Percentiles rank a stretch among this genome's conserved stretches.
These are phyloP conservation scores for Hypsopygia costalis DNA, from an alignment of 2,888 invertebrate genomes.

Conservation along the genomic window DNA sequence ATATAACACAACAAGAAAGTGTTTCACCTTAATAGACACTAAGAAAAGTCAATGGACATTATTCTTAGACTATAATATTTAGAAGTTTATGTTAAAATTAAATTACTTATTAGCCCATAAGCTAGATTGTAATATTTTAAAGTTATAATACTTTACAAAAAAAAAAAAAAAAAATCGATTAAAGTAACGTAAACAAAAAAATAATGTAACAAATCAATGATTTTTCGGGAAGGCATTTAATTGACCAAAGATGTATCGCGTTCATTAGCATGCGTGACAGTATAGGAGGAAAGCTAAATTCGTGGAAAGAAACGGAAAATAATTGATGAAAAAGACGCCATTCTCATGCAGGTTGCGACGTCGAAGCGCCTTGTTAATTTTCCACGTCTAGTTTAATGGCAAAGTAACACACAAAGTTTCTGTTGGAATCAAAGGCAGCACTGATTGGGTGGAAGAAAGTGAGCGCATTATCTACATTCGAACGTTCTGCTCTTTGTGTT, in stretches of 20 bases:
- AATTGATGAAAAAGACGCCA: constrained; percentile 44
- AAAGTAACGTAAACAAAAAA: too few species aligned
- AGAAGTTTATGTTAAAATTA: too few species aligned
- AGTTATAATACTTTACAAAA: too few species aligned
- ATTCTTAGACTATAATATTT: too few species aligned
- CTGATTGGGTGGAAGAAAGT: constrained; percentile 43
- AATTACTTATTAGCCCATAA: too few species aligned
- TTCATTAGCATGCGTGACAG: constrained; percentile 46
- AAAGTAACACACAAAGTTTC: constrained; percentile 68
- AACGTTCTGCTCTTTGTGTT: background rate
- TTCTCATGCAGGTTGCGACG: constrained; percentile 63
- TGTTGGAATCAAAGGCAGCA: constrained; percentile 49
- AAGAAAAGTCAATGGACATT: too few species aligned
- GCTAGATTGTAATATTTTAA: too few species aligned
- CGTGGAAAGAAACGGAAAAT: constrained; percentile 32
- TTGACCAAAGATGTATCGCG: constrained; percentile 13
- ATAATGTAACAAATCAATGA: too few species aligned
- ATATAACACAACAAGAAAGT: too few species aligned
- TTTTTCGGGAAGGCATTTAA: constrained; percentile 3
- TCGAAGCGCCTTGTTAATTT: constrained; percentile 61
- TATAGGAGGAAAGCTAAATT: constrained; percentile 40
- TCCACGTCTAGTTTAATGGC: constrained; percentile 61
- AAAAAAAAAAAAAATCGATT: too few species aligned
- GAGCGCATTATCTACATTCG: constrained; percentile 25
- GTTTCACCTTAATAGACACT: too few species aligned